A percentile compares a stretch with the other conserved stretches of the same genome.
These are phyloP conservation scores for Apotomis betuletana DNA, from an alignment of 2,888 invertebrate genomes.

Conservation along the genomic window DNA sequence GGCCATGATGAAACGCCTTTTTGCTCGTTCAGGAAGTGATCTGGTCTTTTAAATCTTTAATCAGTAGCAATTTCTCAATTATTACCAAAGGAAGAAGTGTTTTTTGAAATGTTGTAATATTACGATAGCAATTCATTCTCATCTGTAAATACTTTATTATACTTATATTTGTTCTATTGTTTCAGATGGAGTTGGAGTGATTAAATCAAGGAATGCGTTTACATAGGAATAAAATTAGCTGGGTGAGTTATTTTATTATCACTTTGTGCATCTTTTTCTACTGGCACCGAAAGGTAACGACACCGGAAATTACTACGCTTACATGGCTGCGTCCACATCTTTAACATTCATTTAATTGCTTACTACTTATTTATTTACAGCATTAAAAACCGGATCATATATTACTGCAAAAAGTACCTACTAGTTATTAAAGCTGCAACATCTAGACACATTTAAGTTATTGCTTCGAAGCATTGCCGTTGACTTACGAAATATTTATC, in stretches of 20 bases:
- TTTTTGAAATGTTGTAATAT: conserved; percentile 2
- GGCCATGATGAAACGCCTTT: conserved; percentile 67
- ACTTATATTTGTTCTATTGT: conserved; percentile 53
- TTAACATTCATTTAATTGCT: conserved; percentile 34
- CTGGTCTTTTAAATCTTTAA: conserved; percentile 44
- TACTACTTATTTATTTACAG: conserved; percentile 38
- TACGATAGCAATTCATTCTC: neutral
- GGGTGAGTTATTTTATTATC: conserved; percentile 63
- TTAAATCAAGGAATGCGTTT: conserved; percentile 76
- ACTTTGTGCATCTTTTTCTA: too few relatives aligned
- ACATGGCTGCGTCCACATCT: too few relatives aligned
- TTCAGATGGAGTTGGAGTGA: conserved; percentile 69
- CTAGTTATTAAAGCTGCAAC: conserved; percentile 8
- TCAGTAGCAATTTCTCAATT: conserved; percentile 7
- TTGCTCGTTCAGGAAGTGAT: conserved; percentile 53
- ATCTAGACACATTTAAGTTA: conserved; percentile 27
- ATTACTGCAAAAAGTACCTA: conserved; percentile 26
- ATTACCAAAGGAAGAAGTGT: neutral
- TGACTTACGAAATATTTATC: conserved; percentile 38
- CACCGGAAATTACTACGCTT: neutral
- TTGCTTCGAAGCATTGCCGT: conserved; percentile 33
- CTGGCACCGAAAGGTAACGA: too few relatives aligned
- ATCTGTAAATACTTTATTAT: neutral
- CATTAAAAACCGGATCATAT: conserved; percentile 46
- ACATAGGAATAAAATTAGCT: conserved; percentile 64